Evolutionary conservation across 2,888 invertebrate genomes (phyloP), one percentile per base, ranked within the genome.

Genomic region (Nephrotoma flavescens): DNA sequence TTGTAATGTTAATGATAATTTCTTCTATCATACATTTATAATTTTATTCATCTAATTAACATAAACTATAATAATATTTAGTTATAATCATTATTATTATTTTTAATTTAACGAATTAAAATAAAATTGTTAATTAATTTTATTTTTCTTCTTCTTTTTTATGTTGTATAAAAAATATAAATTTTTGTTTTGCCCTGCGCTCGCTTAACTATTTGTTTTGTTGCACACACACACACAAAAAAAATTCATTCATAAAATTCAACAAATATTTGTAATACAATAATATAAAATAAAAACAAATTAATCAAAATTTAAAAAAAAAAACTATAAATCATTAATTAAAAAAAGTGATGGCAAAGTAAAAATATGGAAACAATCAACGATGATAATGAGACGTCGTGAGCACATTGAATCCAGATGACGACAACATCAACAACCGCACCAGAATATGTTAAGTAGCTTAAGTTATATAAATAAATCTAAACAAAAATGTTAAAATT

Each of bases 291-390:
- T 85, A 42, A 41, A 85, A 15, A 85, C 11, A 19, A 19, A 19
- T 7, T 2, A 83, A 85, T 42, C 15, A 85, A 85, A 12, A 41
- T 9, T 42, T 84, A 42, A 84, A 84, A 85, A 85, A 11, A 19
- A 85, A 42, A 85, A 42, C 6, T 41, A 41, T 42, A 85, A 41
- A 86, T 57, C 42, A 42, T 11, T n/a, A 84, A 71, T 11, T 11
- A 41, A 41, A 41, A 71, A 83, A 83, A 90, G 90, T 87, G 89
- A 89, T 88, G 89, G 90, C 52, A 89, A 89, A 88, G 89, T 90
- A 47, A 88, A 89, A 83, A 88, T 89, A 87, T 90, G 89, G 89
- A 89, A 89, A 85, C 89, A 89, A 86, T 89, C 89, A 85, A 88
- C 88, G 85, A 88, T 88, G n/a, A 87, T 90, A 19, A 89, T 89